Conservation (phyloP, 2,113 vertebrate species). For the Sinocyclocheilus anshuiensis region DNA sequence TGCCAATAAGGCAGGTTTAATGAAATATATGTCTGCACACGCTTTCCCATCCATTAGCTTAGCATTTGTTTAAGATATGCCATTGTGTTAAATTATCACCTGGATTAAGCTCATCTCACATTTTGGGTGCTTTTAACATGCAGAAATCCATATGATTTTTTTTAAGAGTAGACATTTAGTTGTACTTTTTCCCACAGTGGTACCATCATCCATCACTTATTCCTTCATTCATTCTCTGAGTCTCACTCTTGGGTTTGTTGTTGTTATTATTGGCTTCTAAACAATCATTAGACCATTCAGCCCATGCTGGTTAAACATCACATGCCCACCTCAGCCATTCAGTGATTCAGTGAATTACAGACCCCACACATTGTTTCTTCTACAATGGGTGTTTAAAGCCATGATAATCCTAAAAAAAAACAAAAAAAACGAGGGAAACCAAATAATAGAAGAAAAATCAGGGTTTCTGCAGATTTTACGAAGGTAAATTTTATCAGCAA, state of each 20-base stretch:
- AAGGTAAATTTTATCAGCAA: too few species aligned
- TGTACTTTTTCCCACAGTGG: background rate
- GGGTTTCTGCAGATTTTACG: too few species aligned
- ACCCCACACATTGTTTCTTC: background rate
- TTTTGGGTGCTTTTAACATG: background rate
- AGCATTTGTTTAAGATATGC: background rate
- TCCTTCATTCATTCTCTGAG: background rate
- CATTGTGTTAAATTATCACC: background rate
- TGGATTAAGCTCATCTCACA: background rate
- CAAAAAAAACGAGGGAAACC: too few species aligned
- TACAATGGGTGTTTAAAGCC: too few species aligned
- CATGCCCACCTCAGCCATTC: background rate
- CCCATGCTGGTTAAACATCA: background rate
- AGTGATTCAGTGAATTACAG: background rate
- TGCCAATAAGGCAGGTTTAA: background rate
- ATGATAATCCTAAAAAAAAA: too few species aligned
- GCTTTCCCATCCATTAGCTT: background rate
- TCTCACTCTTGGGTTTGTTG: background rate
- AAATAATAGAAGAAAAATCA: too few species aligned
- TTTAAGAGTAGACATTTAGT: background rate
- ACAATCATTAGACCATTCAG: slow-evolving; percentile 28
- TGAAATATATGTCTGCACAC: background rate
- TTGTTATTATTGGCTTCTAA: slow-evolving; percentile 17
- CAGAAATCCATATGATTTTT: background rate
- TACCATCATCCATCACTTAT: background rate